Evolutionary conservation across 2,888 invertebrate genomes (phyloP).

Genomic region (Platycnemis pennipes): DNA sequence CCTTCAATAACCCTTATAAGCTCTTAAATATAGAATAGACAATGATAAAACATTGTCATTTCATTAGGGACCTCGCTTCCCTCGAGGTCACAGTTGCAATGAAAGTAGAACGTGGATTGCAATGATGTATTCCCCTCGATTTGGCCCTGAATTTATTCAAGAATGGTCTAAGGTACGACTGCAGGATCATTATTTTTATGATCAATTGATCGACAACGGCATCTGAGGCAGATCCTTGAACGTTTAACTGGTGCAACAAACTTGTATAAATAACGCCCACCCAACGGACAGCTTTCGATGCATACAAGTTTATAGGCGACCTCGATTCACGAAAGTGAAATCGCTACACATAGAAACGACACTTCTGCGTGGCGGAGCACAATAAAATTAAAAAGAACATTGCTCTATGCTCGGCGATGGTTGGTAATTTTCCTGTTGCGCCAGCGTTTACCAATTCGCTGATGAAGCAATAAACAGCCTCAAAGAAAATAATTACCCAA

Average conservation of each 20-base stretch:
- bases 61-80: background rate
- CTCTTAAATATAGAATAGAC: background rate
- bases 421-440: background rate
- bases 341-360: slow-evolving; percentile 1
- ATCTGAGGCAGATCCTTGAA: background rate
- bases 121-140: background rate
- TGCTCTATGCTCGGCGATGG: background rate
- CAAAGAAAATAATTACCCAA: background rate
- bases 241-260: slow-evolving; percentile 10
- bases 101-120: background rate
- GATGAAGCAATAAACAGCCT: background rate
- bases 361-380: background rate
- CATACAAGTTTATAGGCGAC: slow-evolving; percentile 2
- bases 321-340: background rate
- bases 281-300: background rate
- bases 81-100: background rate
- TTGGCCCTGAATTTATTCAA: background rate
- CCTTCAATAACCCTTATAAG: background rate
- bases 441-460: background rate
- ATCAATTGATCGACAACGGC: background rate
- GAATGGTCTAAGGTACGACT: background rate
- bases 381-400: background rate
- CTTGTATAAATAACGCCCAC: slow-evolving; percentile 3
- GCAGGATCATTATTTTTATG: background rate
- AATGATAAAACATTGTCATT: background rate